phyloP scores from a whole-genome alignment of 1,140 invertebrate species.

The Orius laevigatus region DNA sequence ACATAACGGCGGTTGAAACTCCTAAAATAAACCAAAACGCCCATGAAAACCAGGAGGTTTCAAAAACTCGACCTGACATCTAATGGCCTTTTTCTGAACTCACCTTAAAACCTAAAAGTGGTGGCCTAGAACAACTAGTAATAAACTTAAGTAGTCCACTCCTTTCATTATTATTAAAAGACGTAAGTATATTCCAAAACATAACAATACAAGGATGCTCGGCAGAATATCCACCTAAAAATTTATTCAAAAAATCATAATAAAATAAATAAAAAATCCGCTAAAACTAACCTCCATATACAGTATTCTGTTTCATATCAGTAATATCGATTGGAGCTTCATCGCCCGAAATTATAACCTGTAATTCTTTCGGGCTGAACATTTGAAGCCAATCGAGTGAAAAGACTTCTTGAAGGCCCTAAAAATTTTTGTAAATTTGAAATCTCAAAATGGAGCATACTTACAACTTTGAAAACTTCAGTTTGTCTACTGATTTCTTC shows the following conservation, averaged over 20 bases:
- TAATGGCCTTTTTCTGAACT: too few species aligned
- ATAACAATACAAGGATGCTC: constrained; percentile 59
- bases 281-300: constrained; percentile 51
- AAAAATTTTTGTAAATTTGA: constrained; percentile 17
- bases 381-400: constrained; percentile 81
- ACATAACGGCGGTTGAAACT: constrained; percentile 78
- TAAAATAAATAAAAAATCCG: constrained; percentile 12
- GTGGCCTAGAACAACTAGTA: constrained; percentile 91
- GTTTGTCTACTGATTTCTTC: constrained; percentile 79
- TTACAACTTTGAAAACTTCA: constrained; percentile 55
- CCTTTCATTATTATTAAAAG: constrained; percentile 69
- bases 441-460: background rate
- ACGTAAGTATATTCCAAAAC: constrained; percentile 74
- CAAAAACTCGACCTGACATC: too few species aligned
- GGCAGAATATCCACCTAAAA: constrained; percentile 56
- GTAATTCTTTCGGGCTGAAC: constrained; percentile 89
- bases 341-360: constrained; percentile 86
- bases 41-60: too few species aligned
- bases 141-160: constrained; percentile 88
- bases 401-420: constrained; percentile 73
- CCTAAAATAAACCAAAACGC: too few species aligned
- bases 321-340: constrained; percentile 80
- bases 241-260: constrained; percentile 11
- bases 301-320: constrained; percentile 71
- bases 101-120: constrained; percentile 91